phyloP scores from a whole-genome alignment of 2,888 invertebrate genomes.

The Fragum sueziense region DNA sequence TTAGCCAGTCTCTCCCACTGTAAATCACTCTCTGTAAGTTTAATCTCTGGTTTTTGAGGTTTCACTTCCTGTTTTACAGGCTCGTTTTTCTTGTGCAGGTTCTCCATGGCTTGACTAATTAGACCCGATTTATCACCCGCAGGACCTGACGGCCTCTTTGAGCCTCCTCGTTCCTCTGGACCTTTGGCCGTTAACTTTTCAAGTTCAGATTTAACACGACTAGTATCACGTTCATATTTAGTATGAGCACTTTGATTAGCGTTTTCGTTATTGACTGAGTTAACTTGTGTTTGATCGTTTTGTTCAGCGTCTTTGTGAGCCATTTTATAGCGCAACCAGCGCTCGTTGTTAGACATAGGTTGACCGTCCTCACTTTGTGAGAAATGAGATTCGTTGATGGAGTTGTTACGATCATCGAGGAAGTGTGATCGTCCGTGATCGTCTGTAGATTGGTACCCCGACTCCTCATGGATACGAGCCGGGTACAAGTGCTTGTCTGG shows the following conservation, averaged over 20 bases:
- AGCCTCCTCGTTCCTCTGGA: slow-evolving; percentile 52
- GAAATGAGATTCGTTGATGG: slow-evolving; percentile 59
- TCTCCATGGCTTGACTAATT: slow-evolving; percentile 96
- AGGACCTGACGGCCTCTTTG: slow-evolving; percentile 57
- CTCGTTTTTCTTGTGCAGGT: slow-evolving; percentile 83
- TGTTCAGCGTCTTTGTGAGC: slow-evolving; percentile 62
- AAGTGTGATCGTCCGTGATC: slow-evolving; percentile 39
- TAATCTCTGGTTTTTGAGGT: slow-evolving; percentile 83
- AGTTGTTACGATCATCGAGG: slow-evolving; percentile 43
- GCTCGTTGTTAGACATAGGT: slow-evolving; percentile 75
- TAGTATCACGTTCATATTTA: slow-evolving; percentile 52
- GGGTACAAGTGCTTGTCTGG: slow-evolving; percentile 49
- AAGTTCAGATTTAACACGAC: slow-evolving; percentile 61
- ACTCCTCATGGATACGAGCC: slow-evolving; percentile 51
- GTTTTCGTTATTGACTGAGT: not conserved
- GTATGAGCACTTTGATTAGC: slow-evolving; percentile 31
- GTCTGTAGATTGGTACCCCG: slow-evolving; percentile 60
- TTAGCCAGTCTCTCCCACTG: slow-evolving; percentile 94
- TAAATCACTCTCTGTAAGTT: slow-evolving; percentile 95
- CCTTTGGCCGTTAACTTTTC: slow-evolving; percentile 57
- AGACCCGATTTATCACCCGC: slow-evolving; percentile 90
- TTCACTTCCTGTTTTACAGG: slow-evolving; percentile 79
- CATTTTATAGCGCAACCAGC: slow-evolving; percentile 81
- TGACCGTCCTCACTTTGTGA: slow-evolving; percentile 43
- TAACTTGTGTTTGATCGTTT: not conserved